Evolutionary conservation across 2,797 vertebrate species (phyloP).

Genomic region (Enteromius afrohamiltoni): DNA sequence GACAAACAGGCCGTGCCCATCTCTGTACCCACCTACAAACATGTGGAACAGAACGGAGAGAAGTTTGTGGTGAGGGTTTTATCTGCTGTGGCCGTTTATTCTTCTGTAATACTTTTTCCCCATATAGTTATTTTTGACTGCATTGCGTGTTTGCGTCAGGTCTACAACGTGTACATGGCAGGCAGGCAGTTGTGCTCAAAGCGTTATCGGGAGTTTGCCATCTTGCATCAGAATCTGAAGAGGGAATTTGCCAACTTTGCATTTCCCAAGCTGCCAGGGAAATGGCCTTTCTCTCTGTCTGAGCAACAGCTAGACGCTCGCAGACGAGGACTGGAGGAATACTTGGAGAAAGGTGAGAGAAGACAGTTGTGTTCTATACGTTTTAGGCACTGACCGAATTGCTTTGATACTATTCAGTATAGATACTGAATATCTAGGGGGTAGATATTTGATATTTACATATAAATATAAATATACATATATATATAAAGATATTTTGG

Average conservation of each 20-base stretch:
- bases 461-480: too few species aligned
- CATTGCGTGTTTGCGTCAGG: conserved; percentile 69
- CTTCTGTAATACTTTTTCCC: neutral
- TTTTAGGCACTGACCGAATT: too few species aligned
- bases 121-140: neutral
- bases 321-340: conserved; percentile 92
- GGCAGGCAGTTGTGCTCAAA: conserved; percentile 95
- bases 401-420: too few species aligned
- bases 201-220: conserved; percentile 92
- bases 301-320: conserved; percentile 95
- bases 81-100: neutral
- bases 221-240: conserved; percentile 95
- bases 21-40: conserved; percentile 96
- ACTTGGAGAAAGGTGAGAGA: conserved; percentile 80
- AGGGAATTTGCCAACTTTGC: conserved; percentile 92
- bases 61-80: conserved; percentile 92
- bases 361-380: too few species aligned
- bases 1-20: conserved; percentile 97
- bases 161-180: conserved; percentile 96
- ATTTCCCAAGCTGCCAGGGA: conserved; percentile 93
- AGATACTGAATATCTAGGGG: too few species aligned
- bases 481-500: too few species aligned
- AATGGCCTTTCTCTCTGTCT: conserved; percentile 95
- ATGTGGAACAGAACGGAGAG: conserved; percentile 92
- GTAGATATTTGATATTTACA: too few species aligned